Conservation (phyloP, 1,140 invertebrate genomes). For the Sycophaga agraensis region DNA sequence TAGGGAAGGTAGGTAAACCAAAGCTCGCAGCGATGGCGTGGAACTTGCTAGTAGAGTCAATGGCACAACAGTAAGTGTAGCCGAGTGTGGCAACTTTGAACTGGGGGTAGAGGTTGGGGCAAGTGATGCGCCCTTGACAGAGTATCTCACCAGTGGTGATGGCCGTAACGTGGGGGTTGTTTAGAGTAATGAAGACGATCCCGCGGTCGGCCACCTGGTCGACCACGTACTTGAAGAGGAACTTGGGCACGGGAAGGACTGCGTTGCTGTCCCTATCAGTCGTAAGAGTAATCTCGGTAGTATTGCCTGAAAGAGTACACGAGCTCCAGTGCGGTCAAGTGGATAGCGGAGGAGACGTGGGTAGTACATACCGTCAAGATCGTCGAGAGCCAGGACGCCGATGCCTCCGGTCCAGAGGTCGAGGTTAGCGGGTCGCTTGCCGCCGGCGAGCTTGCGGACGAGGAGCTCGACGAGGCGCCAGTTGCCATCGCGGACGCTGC, state of each 20-base stretch:
- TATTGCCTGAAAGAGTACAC: neutral
- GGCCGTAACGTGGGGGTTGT: constrained; percentile 62
- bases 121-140: neutral
- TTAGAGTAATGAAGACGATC: constrained; percentile 63
- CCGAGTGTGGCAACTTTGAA: constrained; percentile 13
- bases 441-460: constrained; percentile 44
- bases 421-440: constrained; percentile 36
- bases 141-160: neutral
- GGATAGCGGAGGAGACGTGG: too few species aligned
- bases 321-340: too few species aligned
- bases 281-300: neutral
- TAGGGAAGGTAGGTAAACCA: constrained; percentile 13
- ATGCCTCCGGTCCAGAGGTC: constrained; percentile 58
- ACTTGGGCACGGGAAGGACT: constrained; percentile 60
- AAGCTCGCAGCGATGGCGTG: constrained; percentile 7
- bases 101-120: neutral
- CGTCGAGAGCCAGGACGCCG: neutral
- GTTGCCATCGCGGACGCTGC: constrained; percentile 67
- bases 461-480: constrained; percentile 61
- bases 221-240: constrained; percentile 64
- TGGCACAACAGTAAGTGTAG: constrained; percentile 33
- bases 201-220: constrained; percentile 53
- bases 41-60: constrained; percentile 29
- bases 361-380: neutral
- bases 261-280: constrained; percentile 37